Conservation (phyloP, 2,797 vertebrate species). For the Lindbergichthys nudifrons region DNA sequence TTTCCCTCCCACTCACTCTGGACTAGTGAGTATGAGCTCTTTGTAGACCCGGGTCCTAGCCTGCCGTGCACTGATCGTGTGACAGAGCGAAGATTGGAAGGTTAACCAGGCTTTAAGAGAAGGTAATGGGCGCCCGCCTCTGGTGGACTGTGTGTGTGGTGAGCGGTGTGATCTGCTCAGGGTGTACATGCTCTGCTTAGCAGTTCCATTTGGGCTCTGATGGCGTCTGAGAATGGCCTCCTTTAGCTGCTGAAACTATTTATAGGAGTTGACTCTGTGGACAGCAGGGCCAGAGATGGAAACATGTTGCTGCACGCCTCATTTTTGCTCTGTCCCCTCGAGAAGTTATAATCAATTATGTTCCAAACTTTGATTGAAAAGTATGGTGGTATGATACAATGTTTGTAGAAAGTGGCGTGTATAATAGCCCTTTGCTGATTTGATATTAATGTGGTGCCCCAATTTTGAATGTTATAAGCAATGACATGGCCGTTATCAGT, state of each 20-base stretch:
- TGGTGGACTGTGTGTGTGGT: slow-evolving; percentile 60
- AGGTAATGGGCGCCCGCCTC: slow-evolving; percentile 77
- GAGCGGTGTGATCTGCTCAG: slow-evolving; percentile 51
- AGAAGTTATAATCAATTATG: not conserved
- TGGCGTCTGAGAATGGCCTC: slow-evolving; percentile 75
- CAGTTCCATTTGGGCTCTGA: slow-evolving; percentile 69
- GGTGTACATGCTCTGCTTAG: slow-evolving; percentile 69
- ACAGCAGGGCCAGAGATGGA: slow-evolving; percentile 67
- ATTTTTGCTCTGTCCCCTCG: slow-evolving; percentile 24
- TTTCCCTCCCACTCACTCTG: slow-evolving; percentile 54
- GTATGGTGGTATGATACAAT: not conserved
- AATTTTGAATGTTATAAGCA: too few species aligned
- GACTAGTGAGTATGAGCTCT: slow-evolving; percentile 47
- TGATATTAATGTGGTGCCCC: slow-evolving; percentile 9
- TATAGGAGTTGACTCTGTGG: slow-evolving; percentile 76
- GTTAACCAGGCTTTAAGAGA: slow-evolving; percentile 75
- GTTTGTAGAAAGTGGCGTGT: not conserved
- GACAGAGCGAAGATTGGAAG: slow-evolving; percentile 72
- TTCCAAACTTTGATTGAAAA: slow-evolving; percentile 13
- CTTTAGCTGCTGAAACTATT: slow-evolving; percentile 79
- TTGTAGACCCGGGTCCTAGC: slow-evolving; percentile 51
- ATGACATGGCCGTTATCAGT: too few species aligned
- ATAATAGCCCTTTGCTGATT: slow-evolving; percentile 4
- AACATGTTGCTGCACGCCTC: slow-evolving; percentile 55
- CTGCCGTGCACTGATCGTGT: slow-evolving; percentile 49